These are phyloP conservation scores for Sesamia nonagrioides DNA, from an alignment of 1,140 invertebrate species.

Conservation along the genomic window DNA sequence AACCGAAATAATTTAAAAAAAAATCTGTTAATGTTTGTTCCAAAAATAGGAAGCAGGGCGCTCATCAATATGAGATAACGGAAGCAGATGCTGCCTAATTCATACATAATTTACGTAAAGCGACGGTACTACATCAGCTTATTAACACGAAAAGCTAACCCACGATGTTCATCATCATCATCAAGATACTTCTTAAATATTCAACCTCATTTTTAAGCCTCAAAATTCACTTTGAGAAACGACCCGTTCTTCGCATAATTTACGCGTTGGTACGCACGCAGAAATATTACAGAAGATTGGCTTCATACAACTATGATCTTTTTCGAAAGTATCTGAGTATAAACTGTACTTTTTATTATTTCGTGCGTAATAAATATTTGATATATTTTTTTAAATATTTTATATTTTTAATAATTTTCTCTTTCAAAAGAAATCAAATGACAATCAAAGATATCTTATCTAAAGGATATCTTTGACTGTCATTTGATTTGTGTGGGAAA, in stretches of 20 bases:
- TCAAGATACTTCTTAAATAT: constrained; percentile 17
- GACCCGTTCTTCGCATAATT: constrained; percentile 21
- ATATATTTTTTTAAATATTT: too few species aligned
- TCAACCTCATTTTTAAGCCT: constrained; percentile 25
- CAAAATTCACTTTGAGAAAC: constrained; percentile 45
- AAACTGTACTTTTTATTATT: too few species aligned
- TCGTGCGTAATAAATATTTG: too few species aligned
- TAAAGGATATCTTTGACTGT: too few species aligned
- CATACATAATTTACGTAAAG: neutral
- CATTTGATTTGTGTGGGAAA: too few species aligned
- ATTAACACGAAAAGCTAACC: constrained; percentile 15
- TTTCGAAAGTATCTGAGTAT: too few species aligned
- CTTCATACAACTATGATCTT: too few species aligned
- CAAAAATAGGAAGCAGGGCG: neutral
- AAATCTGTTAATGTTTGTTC: neutral
- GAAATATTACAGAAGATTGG: neutral
- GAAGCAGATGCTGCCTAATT: neutral
- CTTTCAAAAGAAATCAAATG: too few species aligned
- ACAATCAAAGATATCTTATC: too few species aligned
- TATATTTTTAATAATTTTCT: too few species aligned
- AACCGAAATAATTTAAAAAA: too few species aligned
- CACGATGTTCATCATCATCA: constrained; percentile 28
- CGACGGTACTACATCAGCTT: neutral
- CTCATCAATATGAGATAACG: neutral
- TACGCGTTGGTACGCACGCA: neutral